Evolutionary conservation across 2,888 invertebrate species (phyloP), one percentile per base, ranked within the genome.

Genomic region (Dasysyrphus tricinctus): DNA sequence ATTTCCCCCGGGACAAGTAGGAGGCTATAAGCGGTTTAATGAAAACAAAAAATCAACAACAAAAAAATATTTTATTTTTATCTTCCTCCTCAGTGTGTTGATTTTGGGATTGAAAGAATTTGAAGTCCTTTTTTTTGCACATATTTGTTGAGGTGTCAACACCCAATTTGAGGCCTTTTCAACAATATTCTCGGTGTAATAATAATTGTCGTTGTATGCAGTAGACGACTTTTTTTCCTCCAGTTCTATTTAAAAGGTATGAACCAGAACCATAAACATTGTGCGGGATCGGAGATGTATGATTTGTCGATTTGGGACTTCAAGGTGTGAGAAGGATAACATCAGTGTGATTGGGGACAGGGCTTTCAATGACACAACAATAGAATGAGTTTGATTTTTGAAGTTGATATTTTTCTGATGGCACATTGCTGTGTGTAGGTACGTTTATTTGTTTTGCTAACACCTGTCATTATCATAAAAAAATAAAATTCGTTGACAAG

Each of bases 1-100:
- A 79, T 86, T 79, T 86, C 75, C 82, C 75, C 74, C 70, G 59
- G 56, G 72, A 84, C 81, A 80, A 81, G 86, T 86, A 81, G 81
- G 70, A 78, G 69, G 75, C 74, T 72, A 24, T 24, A 24, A 63
- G 86, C 75, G 29, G 54, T 69, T 69, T 39, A 69, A 54, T 54
- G n/a, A 51, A 51, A 69, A 54, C 11, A 81, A 82, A 75, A 73
- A 73, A 29, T 4, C 3, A 0, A 63, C n/a, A n/a, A 49, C 51
- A 67, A 81, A 72, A 42, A 42, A 42, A 14, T 39, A 39, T 42
- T 42, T 67, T 59, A 73, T 61, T 16, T 69, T 44, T 32, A n/a
- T 76, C 29, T 47, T 75, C 56, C 44, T 56, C 63, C 39, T 63
- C 37, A n/a, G n/a, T n/a, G 34, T 19, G 39, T 74, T 75, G 69